Conservation (phyloP, 2,113 vertebrate species). For the Platysternon megacephalum region DNA sequence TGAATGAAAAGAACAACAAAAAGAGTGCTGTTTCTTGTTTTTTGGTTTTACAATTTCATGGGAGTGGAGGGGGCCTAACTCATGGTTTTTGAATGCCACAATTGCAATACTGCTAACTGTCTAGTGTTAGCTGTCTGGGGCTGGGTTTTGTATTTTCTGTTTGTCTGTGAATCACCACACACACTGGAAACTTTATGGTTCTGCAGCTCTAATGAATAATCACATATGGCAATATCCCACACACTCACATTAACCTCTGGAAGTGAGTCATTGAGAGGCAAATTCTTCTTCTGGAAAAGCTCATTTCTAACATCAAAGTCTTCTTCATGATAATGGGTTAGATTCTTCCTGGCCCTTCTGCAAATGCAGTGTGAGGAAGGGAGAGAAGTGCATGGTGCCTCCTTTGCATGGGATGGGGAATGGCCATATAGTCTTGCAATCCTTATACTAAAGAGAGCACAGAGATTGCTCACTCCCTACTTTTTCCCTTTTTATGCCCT, state of each 20-base stretch:
- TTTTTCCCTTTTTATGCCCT: neutral
- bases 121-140: too few relatives aligned
- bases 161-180: too few relatives aligned
- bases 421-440: neutral
- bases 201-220: neutral
- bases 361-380: neutral
- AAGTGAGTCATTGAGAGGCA: fast-evolving
- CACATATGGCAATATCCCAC: neutral
- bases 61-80: too few relatives aligned
- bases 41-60: too few relatives aligned
- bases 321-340: neutral
- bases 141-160: too few relatives aligned
- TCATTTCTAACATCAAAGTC: neutral
- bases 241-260: too few relatives aligned
- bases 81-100: too few relatives aligned
- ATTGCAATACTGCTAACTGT: too few relatives aligned
- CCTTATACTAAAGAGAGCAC: neutral
- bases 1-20: too few relatives aligned
- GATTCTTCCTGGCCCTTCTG: neutral
- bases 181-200: too few relatives aligned
- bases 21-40: too few relatives aligned
- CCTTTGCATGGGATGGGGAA: neutral
- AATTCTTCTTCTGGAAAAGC: neutral
- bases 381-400: neutral
- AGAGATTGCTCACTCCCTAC: neutral